Evolutionary conservation across 1,140 invertebrate species (phyloP), one percentile per base, ranked within the genome.

Genomic region (Meloidogyne floridensis): DNA sequence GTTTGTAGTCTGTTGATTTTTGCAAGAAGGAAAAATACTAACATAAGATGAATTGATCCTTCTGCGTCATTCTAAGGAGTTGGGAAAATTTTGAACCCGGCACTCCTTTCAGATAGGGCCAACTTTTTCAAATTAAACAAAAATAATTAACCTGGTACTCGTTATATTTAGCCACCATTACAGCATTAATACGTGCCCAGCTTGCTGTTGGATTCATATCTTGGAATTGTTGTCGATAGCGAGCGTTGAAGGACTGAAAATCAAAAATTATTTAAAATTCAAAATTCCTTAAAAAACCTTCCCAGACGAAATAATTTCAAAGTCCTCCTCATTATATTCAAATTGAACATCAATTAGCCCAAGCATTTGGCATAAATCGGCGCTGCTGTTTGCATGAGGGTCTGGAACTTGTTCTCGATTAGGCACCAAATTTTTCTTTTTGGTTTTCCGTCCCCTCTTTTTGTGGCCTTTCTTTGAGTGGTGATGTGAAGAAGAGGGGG

Each of bases 291-390:
- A 9, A 42, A 15, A 32, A 42, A 84, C 83, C 59, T 85, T 85
- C 6, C 47, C 85, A 20, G 84, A 85, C n/a, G 84, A 87, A 51
- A 85, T 85, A 32, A 43, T 69, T 42, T 83, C 81, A 54, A 77
- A 84, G 43, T 86, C 84, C 18, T 85, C 80, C 3, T 87, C 84
- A n/a, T 47, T 80, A 80, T 85, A 85, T 7, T 86, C 84, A 77
- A 87, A 71, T 18, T 86, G 73, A 7, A 86, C 32, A 74, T 85
- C 75, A 32, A 13, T 80, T n/a, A 85, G n/a, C 1, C 85, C 74
- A 43, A 84, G 42, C 47, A 65, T 54, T 6, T 54, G 54, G 72
- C 84, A 85, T 10, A 86, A 20, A 72, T 85, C 84, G n/a, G 20
- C 43, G 20, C 82, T 84, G 56, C 70, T 76, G 42, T 79, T 51